Evolutionary conservation across 2,888 invertebrate genomes (phyloP).

Genomic region (Mechanitis messenoides): DNA sequence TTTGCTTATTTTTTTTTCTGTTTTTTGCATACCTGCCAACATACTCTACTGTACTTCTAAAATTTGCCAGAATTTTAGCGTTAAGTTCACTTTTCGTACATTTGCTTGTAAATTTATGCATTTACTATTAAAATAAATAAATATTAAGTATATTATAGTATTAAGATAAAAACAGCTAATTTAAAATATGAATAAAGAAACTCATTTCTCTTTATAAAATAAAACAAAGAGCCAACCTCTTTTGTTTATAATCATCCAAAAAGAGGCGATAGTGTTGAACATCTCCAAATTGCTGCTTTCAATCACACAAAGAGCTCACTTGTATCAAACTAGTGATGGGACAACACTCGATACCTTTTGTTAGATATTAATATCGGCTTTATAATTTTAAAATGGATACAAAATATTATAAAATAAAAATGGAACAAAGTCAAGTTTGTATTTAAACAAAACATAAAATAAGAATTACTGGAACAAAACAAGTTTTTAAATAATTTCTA

Average conservation of each 20-base stretch:
- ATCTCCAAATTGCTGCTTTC: conserved; percentile 41
- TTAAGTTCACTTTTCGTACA: too few species aligned
- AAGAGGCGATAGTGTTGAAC: conserved; percentile 24
- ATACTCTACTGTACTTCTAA: too few species aligned
- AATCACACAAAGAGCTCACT: conserved; percentile 66
- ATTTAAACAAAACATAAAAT: too few species aligned
- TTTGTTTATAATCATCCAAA: conserved; percentile 19
- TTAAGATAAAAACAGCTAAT: background rate
- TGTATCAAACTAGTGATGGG: conserved; percentile 41
- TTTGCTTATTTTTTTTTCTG: too few species aligned
- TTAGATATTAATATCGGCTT: conserved; percentile 7
- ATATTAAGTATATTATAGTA: too few species aligned
- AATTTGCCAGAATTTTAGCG: too few species aligned
- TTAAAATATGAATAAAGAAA: background rate
- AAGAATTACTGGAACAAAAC: too few species aligned
- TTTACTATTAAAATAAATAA: too few species aligned
- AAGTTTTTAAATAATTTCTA: too few species aligned
- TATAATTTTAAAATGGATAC: background rate
- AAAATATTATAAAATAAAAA: background rate
- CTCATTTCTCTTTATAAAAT: conserved; percentile 6
- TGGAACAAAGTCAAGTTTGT: too few species aligned
- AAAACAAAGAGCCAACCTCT: conserved; percentile 14
- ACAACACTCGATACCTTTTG: conserved; percentile 10
- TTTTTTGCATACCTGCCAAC: too few species aligned
- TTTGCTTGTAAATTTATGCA: too few species aligned